Base-by-base conservation (phyloP, 2,888 invertebrate genomes). In the Caprella mutica region DNA sequence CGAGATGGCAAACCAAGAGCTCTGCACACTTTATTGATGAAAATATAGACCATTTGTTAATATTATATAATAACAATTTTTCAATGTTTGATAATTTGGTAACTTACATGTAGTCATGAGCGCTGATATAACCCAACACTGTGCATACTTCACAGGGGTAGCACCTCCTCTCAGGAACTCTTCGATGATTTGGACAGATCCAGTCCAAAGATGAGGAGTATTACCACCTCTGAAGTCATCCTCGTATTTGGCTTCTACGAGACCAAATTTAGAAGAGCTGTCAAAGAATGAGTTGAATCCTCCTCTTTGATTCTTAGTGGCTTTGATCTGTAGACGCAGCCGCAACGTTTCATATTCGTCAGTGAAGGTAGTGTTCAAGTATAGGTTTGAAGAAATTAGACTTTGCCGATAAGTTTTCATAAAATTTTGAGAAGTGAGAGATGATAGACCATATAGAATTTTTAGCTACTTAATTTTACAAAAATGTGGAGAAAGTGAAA, bases 51-150 rank as follows among this genome's bases (percentile, higher is more conserved):
- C n/a, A 35, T 35, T 35, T n/a, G n/a, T n/a, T 9, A 12, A 35
- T n/a, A 35, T 35, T 35, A 12, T 35, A 12, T 35, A 35, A 9
- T 35, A 12, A 12, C n/a, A 35, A 35, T 35, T 35, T n/a, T 12
- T 12, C n/a, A 12, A 9, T 35, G 35, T 35, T 12, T 12, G n/a
- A 35, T 35, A 35, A 35, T 12, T 35, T 12, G n/a, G n/a, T n/a
- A n/a, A 52, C 72, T 72, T 70, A 85, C 85, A 77, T 35, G 85
- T 80, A 26, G 82, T 83, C 4, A 82, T 80, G 19, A 83, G 77
- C 2, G 82, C 85, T 1, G 86, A 84, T 70, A 81, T 89, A 2
- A 88, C 86, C 86, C 87, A 90, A 71, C 85, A 85, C 69, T 86
- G 85, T 3, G 85, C 85, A 68, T 84, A 90, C n/a, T 77, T 78